Evolutionary conservation across 1,140 invertebrate species (phyloP), one percentile per base, ranked within the genome.

Genomic region (Drosophila mayri): DNA sequence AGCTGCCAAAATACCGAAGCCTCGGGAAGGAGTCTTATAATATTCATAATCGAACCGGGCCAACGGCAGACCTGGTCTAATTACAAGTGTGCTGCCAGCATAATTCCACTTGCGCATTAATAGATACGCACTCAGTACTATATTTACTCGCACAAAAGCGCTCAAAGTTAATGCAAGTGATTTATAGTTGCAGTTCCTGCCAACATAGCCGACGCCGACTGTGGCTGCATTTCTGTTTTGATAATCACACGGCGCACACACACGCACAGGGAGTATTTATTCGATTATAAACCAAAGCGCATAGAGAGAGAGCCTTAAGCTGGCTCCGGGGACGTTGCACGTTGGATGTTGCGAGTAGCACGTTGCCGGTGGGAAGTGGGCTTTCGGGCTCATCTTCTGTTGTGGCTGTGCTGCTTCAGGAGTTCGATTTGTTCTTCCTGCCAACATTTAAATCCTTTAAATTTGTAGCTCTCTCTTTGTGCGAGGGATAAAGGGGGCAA

Each of bases 371-470:
- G 76, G 70, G 59, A 37, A 47, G 40, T 49, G 63, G 49, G 74
- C 41, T 72, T 55, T 28, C 49, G 25, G 47, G 43, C 47, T 63
- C 40, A 28, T 40, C 58, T 38, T 43, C 67, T 59, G 44, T 12
- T 71, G 55, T 58, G 44, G 76, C 49, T 44, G 62, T 55, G 76
- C 49, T 44, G 62, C 59, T 46, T 59, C 25, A 28, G 43, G 50
- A 67, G 80, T 73, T 88, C 76, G 79, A 81, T 86, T 73, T 76
- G 67, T 68, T 61, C 46, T 46, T 67, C 50, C 58, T 62, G 64
- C 74, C 84, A 78, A 86, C 85, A 90, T 88, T 85, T 83, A 86
- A 87, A 91, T 90, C 85, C 90, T 81, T 74, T 63, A 90, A 91
- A 85, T 91, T 85, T 91, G 88, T 79, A 81, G 68, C 52, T 76